phyloP scores from a whole-genome alignment of 1,140 invertebrate species.

The Nylanderia fulva region DNA sequence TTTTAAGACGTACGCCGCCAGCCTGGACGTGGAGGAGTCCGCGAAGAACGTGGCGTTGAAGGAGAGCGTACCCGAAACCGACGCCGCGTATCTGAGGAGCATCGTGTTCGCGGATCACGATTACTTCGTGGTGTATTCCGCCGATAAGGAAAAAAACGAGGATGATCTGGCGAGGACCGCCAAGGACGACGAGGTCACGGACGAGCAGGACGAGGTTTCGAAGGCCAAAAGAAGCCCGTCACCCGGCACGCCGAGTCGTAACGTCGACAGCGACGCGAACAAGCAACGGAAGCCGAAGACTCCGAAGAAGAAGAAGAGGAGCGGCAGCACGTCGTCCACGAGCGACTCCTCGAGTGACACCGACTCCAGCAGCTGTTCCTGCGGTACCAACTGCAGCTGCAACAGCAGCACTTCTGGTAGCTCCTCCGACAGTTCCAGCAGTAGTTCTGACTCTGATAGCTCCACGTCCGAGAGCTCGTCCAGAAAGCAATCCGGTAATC shows the following conservation, averaged over 20 bases:
- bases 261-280: conserved; percentile 52
- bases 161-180: conserved; percentile 46
- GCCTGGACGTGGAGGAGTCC: conserved; percentile 83
- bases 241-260: conserved; percentile 27
- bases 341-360: conserved; percentile 91
- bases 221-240: conserved; percentile 55
- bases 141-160: conserved; percentile 72
- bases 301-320: conserved; percentile 83
- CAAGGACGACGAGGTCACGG: conserved; percentile 40
- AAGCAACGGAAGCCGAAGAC: conserved; percentile 81
- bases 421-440: conserved; percentile 88
- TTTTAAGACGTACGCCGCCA: conserved; percentile 90
- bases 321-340: conserved; percentile 86
- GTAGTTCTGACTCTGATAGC: conserved; percentile 90
- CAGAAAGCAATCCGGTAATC: conserved; percentile 80
- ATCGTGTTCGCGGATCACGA: conserved; percentile 86
- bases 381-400: conserved; percentile 92
- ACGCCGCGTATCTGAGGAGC: conserved; percentile 78
- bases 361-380: conserved; percentile 91
- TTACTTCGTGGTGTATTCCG: conserved; percentile 85
- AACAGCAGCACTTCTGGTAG: conserved; percentile 88
- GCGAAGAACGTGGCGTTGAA: conserved; percentile 50
- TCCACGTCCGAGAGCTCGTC: conserved; percentile 86
- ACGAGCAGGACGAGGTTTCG: background rate
- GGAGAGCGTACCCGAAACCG: conserved; percentile 62